Evolutionary conservation across 2,888 invertebrate genomes (phyloP).

Genomic region (Xestia ashworthii): DNA sequence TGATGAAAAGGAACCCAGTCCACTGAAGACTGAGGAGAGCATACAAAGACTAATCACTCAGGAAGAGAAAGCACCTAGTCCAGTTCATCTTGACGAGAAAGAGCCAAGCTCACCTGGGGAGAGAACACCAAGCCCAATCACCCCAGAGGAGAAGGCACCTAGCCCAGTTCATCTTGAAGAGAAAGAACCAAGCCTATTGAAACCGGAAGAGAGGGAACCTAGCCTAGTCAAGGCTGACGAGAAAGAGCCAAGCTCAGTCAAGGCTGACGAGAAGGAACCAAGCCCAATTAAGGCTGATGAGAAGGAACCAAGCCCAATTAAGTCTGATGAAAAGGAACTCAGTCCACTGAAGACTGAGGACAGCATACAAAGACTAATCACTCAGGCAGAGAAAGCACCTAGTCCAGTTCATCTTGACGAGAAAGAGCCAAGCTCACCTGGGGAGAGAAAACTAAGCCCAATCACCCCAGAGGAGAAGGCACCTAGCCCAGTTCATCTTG

Average conservation of each 20-base stretch:
- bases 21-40: constrained; percentile 32
- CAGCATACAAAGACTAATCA: too few species aligned
- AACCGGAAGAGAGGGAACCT: background rate
- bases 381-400: background rate
- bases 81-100: constrained; percentile 27
- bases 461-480: constrained; percentile 4
- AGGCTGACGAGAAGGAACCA: too few species aligned
- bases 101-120: constrained; percentile 12
- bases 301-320: too few species aligned
- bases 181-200: background rate
- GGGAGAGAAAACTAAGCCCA: background rate
- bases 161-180: constrained; percentile 27
- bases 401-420: background rate
- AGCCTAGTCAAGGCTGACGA: too few species aligned
- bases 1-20: background rate
- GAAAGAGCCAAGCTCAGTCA: too few species aligned
- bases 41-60: background rate
- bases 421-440: background rate
- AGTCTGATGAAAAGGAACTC: too few species aligned
- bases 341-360: too few species aligned
- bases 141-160: background rate
- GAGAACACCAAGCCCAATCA: background rate
- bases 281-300: too few species aligned
- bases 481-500: background rate
- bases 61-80: too few species aligned